Evolutionary conservation across 2,113 vertebrate species (phyloP), one percentile per base, ranked within the genome.

Genomic region (Pyxicephalus adspersus): DNA sequence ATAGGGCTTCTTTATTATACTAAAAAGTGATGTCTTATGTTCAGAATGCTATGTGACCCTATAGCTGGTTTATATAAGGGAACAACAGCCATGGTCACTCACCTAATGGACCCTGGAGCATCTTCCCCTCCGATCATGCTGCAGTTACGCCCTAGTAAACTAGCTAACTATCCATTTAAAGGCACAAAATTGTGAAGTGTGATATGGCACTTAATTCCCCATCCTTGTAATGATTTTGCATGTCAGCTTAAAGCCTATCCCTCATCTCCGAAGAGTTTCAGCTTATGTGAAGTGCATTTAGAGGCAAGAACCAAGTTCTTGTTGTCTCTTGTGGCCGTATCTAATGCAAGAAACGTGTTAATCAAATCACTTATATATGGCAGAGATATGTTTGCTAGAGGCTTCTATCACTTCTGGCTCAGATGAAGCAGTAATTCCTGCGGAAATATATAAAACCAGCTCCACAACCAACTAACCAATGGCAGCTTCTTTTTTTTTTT

Each of bases 281-380:
- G 70, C 80, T 75, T 61, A 75, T 58, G 70, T 75, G 31, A 81
- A 75, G 80, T 75, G 71, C 80, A 38, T 66, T 73, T 74, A 66
- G 70, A 66, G 38, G 52, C 61, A 75, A n/a, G 70, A 50, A 63
- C 22, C 57, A 75, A 38, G 23, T 54, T 75, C 71, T 54, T 73
- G 71, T 81, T 75, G 54, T 45, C 80, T 81, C 80, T 45, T 26
- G 80, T 20, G 80, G 51, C 61, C 45, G 13, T 57, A 73, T 81
- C 80, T 81, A 81, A 81, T 81, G 80, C 63, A 75, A 81, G 68
- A 81, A 74, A 81, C 71, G 28, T 81, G 80, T 81, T 81, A 81
- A 81, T 81, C 70, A 66, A 65, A 74, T 64, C 66, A 31, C 80
- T 74, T 74, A 55, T 81, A 25, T 66, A 50, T 74, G 52, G 63